Evolutionary conservation across 2,888 invertebrate genomes (phyloP), one percentile per base, ranked within the genome.

Genomic region (Fragum fragum): DNA sequence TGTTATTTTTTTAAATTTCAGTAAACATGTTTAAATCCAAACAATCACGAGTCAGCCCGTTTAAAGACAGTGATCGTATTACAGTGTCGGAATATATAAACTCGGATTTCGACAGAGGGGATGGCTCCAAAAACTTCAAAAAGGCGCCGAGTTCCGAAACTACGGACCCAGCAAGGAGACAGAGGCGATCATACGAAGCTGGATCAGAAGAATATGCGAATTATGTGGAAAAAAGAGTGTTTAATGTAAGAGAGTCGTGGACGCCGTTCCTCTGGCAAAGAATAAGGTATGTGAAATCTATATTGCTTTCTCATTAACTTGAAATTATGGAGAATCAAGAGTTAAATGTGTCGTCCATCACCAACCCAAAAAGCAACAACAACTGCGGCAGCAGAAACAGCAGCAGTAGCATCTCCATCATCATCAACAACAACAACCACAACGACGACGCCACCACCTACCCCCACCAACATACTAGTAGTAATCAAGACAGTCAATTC

Each of bases 221-320:
- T 14, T 85, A 82, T 47, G 81, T 85, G 16, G 79, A 82, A 69
- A 85, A 85, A 66, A 53, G 85, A 23, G 73, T 85, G 11, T 85
- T 85, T 73, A 85, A 85, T 53, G 80, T 80, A 57, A 63, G 76
- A n/a, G 75, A 85, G 21, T 79, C 82, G 5, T 85, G 85, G 85
- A 85, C 79, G 16, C 82, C 85, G 53, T 80, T 59, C 39, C 53
- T 85, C 0, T 72, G 85, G 75, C 74, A 85, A 73, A 66, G 85
- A 21, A 79, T 71, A 75, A 63, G 82, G 85, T 84, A 68, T n/a
- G n/a, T n/a, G n/a, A n/a, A n/a, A n/a, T n/a, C n/a, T n/a, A n/a
- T n/a, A n/a, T n/a, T n/a, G n/a, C n/a, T n/a, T n/a, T n/a, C n/a
- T n/a, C n/a, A n/a, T n/a, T n/a, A n/a, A n/a, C n/a, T n/a, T n/a